Base-by-base conservation (phyloP, 92 coral and sea anemone species). In the Pocillopora grandis region DNA sequence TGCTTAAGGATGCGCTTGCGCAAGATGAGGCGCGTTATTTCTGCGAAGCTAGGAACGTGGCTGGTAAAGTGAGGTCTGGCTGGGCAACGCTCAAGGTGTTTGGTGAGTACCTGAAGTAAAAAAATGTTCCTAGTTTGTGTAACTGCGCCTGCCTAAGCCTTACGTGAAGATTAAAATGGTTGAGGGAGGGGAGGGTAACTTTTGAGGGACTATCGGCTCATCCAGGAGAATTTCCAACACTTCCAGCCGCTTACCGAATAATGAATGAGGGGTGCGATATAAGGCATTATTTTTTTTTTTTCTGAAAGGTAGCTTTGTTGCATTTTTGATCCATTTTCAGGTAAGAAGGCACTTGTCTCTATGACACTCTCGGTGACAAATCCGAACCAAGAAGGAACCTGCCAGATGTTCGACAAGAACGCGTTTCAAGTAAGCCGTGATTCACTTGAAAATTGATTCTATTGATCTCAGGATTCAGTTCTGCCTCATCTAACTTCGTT, bases 401-500 rank as follows among this genome's bases (percentile, higher is more conserved):
- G 99, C 67, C 98, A 97, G 55, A 86, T 88, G 55, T 97, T 97
- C 71, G 93, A 92, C 80, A 75, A 90, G 56, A 72, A 84, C 21
- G 80, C 84, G 17, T 88, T 97, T 75, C 81, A 89, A 93, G 99
- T 92, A 84, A 76, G 88, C 52, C 8, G 52, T 42, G 52, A 42
- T 42, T 42, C 4, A 42, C 52, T 7, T 42, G 52, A 3, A 42
- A 7, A 3, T 42, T 42, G 52, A 42, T 3, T 42, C 52, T 42
- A 42, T 3, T 3, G 4, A 42, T 42, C 52, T 42, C 52, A 42
- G 52, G 52, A 42, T 42, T 42, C 52, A 3, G 5, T 49, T 20
- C 9, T 0, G 11, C 0, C 75, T 5, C 3, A 36, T 14, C 15
- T 21, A 13, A 10, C 35, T 78, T 67, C 61, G 27, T 55, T 75